phyloP scores from a whole-genome alignment of 92 coral and sea anemone species.

The Montipora capitata region DNA sequence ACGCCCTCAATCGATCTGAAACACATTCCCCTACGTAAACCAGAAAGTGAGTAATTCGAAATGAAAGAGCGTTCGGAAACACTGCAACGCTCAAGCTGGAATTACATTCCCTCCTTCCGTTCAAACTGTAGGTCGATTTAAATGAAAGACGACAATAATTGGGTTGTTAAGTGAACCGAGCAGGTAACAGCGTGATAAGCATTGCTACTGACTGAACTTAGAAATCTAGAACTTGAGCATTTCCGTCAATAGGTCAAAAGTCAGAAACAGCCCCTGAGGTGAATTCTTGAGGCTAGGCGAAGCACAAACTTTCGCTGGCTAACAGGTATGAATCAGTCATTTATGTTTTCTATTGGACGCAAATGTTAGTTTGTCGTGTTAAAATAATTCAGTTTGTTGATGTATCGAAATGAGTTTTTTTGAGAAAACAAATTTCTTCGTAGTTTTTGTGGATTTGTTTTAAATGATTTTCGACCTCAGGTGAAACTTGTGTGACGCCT shows the following conservation, averaged over 20 bases:
- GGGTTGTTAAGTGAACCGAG: too few species aligned
- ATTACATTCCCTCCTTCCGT: too few species aligned
- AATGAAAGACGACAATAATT: too few species aligned
- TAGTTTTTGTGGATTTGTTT: not conserved
- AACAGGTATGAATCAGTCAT: not conserved
- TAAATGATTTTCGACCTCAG: not conserved
- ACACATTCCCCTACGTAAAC: too few species aligned
- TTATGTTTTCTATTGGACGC: not conserved
- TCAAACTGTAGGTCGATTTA: too few species aligned
- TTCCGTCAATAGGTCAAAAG: not conserved
- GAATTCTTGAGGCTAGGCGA: too few species aligned
- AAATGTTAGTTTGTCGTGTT: not conserved
- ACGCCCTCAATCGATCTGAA: too few species aligned
- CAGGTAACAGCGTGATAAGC: not conserved
- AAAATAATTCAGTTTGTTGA: not conserved
- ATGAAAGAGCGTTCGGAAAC: too few species aligned
- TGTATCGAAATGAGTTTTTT: not conserved
- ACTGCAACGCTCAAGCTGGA: too few species aligned
- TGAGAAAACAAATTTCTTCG: not conserved
- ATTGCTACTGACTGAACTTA: not conserved
- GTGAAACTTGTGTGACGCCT: not conserved
- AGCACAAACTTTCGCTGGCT: not conserved
- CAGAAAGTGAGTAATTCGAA: too few species aligned
- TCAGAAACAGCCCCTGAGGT: too few species aligned
- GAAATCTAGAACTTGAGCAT: not conserved